Evolutionary conservation across 2,888 invertebrate genomes (phyloP).

Genomic region (Horisme vitalbata): DNA sequence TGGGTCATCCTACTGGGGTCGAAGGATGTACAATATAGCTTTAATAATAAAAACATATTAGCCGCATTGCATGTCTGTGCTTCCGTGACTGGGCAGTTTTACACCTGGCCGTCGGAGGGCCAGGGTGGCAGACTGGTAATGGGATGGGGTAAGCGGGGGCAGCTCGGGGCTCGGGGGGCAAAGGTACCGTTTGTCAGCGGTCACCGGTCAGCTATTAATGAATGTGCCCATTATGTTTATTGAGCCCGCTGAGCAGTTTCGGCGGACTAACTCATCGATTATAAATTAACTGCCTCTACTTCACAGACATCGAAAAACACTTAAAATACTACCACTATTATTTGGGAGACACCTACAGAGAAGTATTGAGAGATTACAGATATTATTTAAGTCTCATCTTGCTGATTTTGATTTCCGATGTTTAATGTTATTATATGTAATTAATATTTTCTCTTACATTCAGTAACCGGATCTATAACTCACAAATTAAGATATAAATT

Average conservation of each 20-base stretch:
- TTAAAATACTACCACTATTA: not conserved
- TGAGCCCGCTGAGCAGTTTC: constrained; percentile 73
- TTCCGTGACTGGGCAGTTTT: constrained; percentile 81
- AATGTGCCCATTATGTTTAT: constrained; percentile 78
- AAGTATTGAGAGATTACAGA: too few relatives aligned
- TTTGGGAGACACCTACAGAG: too few relatives aligned
- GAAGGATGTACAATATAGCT: constrained; percentile 68
- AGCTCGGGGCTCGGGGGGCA: constrained; percentile 47
- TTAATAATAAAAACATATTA: constrained; percentile 82
- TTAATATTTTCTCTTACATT: not conserved
- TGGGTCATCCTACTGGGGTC: constrained; percentile 60
- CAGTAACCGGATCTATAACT: not conserved
- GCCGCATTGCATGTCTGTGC: constrained; percentile 79
- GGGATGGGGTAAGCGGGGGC: constrained; percentile 45
- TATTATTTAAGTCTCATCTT: too few relatives aligned
- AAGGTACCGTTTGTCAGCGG: constrained; percentile 71
- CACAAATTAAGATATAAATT: not conserved
- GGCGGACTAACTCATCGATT: constrained; percentile 68
- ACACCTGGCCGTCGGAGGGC: constrained; percentile 70
- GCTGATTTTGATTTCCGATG: too few relatives aligned
- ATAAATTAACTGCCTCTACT: constrained; percentile 58
- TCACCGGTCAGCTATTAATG: constrained; percentile 74
- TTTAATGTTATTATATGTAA: too few relatives aligned
- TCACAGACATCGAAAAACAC: too few relatives aligned
- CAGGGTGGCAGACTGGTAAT: constrained; percentile 33